Percentiles rank a stretch among this genome's conserved stretches.
These are phyloP conservation scores for Phaedon cochleariae DNA, from an alignment of 2,888 invertebrate species.

Conservation along the genomic window DNA sequence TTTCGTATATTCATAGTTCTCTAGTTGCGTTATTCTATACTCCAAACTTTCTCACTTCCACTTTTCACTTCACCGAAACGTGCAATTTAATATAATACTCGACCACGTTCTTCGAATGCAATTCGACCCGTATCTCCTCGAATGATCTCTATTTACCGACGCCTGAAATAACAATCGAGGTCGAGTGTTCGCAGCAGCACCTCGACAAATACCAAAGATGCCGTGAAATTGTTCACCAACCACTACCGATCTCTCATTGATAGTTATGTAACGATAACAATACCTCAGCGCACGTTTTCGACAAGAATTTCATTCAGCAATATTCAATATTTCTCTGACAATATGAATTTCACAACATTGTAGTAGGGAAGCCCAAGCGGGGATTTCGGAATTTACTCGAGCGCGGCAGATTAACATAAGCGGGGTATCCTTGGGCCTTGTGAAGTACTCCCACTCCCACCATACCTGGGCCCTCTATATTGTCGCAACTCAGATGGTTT, in stretches of 20 bases:
- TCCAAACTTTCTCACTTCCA: background rate
- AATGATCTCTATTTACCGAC: constrained; percentile 51
- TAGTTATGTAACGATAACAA: constrained; percentile 4
- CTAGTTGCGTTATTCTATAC: no score
- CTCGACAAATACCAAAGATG: constrained; percentile 19
- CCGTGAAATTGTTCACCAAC: constrained; percentile 17
- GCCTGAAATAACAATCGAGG: constrained; percentile 52
- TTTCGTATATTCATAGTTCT: no score
- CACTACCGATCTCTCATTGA: constrained; percentile 23
- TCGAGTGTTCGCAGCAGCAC: constrained; percentile 34
- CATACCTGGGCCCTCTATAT: no score
- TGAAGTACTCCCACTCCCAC: no score
- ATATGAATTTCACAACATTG: no score
- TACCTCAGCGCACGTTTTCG: background rate
- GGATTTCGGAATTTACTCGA: no score
- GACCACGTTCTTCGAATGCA: constrained; percentile 43
- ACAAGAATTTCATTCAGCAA: background rate
- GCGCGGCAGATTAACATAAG: no score
- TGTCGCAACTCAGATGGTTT: no score
- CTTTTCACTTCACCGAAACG: background rate
- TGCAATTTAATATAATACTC: constrained; percentile 29
- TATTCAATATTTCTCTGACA: no score
- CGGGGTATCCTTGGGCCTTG: no score
- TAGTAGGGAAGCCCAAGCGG: no score
- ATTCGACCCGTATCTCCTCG: constrained; percentile 42